phyloP scores from a whole-genome alignment of 1,140 invertebrate species.

The Chironomus striatipennis region DNA sequence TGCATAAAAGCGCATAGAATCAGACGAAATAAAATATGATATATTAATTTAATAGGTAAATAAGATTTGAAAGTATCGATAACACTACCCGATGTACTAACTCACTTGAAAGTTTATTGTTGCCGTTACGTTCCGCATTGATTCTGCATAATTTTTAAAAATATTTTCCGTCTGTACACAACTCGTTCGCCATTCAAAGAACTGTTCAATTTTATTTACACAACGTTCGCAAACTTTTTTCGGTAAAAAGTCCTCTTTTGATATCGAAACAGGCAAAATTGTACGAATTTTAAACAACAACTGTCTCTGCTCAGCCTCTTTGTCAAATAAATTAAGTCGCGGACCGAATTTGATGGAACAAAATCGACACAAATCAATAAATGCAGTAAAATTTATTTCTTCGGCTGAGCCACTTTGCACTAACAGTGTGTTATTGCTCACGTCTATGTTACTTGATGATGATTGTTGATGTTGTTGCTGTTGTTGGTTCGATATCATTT shows the following conservation, averaged over 20 bases:
- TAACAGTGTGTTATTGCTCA: slow-evolving; percentile 1
- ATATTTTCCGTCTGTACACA: slow-evolving; percentile 54
- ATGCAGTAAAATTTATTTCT: slow-evolving; percentile 54
- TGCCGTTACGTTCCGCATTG: slow-evolving; percentile 52
- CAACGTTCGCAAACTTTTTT: slow-evolving; percentile 62
- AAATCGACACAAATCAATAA: slow-evolving; percentile 56
- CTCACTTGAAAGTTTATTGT: slow-evolving; percentile 55
- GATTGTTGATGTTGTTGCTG: neutral
- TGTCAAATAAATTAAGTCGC: slow-evolving; percentile 57
- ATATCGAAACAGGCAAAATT: slow-evolving; percentile 55
- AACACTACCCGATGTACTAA: neutral
- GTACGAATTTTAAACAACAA: slow-evolving; percentile 58
- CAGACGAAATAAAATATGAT: neutral
- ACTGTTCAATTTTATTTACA: slow-evolving; percentile 52
- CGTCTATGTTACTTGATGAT: neutral
- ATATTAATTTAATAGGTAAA: neutral
- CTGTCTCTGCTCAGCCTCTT: slow-evolving; percentile 57
- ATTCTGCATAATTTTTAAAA: slow-evolving; percentile 56
- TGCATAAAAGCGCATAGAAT: neutral
- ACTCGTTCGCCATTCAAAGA: slow-evolving; percentile 56
- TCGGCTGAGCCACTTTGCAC: slow-evolving; percentile 33
- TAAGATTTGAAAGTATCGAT: slow-evolving; percentile 10
- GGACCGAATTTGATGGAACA: slow-evolving; percentile 56
- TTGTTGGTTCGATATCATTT: slow-evolving; percentile 23
- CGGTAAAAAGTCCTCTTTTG: slow-evolving; percentile 58